Conservation (phyloP, 2,113 vertebrate species). For the Ia io region DNA sequence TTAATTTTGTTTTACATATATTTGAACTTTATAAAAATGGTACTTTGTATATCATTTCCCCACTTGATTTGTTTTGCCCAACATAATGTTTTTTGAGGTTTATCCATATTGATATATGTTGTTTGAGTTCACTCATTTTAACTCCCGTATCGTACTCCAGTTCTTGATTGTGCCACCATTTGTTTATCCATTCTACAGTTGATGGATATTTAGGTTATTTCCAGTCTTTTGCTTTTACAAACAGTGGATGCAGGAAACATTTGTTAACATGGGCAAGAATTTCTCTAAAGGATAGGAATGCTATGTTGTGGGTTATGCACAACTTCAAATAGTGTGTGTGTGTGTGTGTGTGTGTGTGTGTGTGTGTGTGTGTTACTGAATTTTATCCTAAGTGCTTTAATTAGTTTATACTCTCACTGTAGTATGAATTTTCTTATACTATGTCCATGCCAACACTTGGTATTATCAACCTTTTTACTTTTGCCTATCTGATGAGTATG, state of each 20-base stretch:
- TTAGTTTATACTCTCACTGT: not conserved
- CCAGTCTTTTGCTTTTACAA: conserved; percentile 31
- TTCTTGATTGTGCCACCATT: not conserved
- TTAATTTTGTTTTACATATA: conserved; percentile 40
- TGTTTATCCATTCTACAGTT: not conserved
- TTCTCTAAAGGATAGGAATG: not conserved
- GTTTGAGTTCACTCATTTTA: conserved; percentile 28
- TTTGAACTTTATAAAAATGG: conserved; percentile 46
- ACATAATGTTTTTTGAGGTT: conserved; percentile 34
- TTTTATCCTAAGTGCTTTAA: not conserved
- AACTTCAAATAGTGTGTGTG: not conserved
- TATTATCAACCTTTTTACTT: not conserved
- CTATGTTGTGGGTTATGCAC: not conserved
- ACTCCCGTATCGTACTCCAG: not conserved
- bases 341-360: too few relatives aligned
- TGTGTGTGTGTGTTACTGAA: not conserved
- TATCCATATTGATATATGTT: not conserved
- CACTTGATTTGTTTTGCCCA: not conserved
- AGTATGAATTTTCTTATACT: not conserved
- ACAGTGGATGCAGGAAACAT: not conserved
- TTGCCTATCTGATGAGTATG: not conserved
- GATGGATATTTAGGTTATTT: conserved; percentile 19
- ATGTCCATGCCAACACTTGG: not conserved
- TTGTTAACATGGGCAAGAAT: not conserved
- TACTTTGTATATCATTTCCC: conserved; percentile 32